These are phyloP conservation scores for Pachyseris speciosa DNA, from an alignment of 64 coral and sea anemone species.

Conservation along the genomic window DNA sequence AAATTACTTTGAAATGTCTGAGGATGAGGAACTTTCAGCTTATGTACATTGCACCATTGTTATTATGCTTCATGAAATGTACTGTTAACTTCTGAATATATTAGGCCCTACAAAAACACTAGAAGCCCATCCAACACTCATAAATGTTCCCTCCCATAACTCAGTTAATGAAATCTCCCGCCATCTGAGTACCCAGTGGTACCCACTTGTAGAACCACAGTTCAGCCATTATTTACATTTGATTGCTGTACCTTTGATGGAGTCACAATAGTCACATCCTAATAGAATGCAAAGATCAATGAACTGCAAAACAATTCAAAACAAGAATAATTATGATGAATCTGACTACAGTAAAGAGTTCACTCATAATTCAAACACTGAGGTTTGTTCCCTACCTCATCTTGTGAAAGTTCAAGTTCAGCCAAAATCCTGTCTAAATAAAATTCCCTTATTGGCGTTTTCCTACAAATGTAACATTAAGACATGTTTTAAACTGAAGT, in stretches of 20 bases:
- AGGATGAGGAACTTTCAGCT: too few species aligned
- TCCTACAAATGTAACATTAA: slow-evolving; percentile 55
- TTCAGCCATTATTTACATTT: not conserved
- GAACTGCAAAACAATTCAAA: slow-evolving; percentile 70
- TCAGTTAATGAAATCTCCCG: too few species aligned
- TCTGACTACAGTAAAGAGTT: too few species aligned
- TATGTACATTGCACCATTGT: too few species aligned
- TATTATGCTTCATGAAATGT: too few species aligned
- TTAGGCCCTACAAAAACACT: too few species aligned
- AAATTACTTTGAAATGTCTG: too few species aligned
- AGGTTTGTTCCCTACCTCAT: slow-evolving; percentile 70
- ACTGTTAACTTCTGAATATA: too few species aligned
- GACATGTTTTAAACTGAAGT: not conserved
- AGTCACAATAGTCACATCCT: slow-evolving; percentile 99
- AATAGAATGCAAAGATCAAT: slow-evolving; percentile 96
- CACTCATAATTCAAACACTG: too few species aligned
- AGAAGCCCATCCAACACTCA: too few species aligned
- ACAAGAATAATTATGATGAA: not conserved
- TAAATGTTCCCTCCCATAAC: too few species aligned
- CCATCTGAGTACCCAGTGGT: too few species aligned
- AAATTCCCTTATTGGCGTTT: slow-evolving; percentile 97
- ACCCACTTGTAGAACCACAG: not conserved
- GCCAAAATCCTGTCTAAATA: slow-evolving; percentile 77
- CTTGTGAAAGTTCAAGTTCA: slow-evolving; percentile 81
- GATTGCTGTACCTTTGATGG: slow-evolving; percentile 80